Base-by-base conservation (phyloP, 2,888 invertebrate species). In the Calephelis perditalis region DNA sequence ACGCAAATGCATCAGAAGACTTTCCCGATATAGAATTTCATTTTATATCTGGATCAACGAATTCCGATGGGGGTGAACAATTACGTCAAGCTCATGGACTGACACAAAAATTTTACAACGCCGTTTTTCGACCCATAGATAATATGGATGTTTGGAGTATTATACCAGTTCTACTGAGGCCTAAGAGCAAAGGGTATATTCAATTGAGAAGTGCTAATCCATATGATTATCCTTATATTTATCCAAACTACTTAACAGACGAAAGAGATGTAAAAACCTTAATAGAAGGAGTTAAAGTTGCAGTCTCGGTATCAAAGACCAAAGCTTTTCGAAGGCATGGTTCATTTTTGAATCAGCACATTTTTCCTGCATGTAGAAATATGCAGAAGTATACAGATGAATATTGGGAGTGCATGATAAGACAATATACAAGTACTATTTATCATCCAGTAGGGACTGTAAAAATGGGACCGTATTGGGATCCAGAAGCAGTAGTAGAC, bases 1-100 rank as follows among this genome's bases (percentile, higher is more conserved):
- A 95, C 72, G 94, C 93, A 0, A 97, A 97, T 70, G 92, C 91
- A 0, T 92, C 94, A 0, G 92, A 95, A 1, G 97, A 97, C 75
- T 96, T 94, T 78, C 97, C 97, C 0, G 97, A 98, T 71, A 95
- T 97, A 45, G 96, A 97, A 75, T 95, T 97, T 71, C 97, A 97
- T 79, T 97, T 97, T 71, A 93, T 96, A 47, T 96, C 96, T 0
- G 96, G 97, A 7, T 96, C 96, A 5, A 96, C 96, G 0, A 96
- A 95, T 75, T 96, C 97, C 0, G 97, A 97, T 74, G 96, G 95
- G 0, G 97, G 97, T 0, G 92, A 94, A 10, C 96, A 97, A 68
- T 77, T 97, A 37, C 92, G 95, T 37, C 96, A 96, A 79, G 94
- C 95, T 0, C 96, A 96, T 69, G 97, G 96, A 0, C 73, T 96